These are phyloP conservation scores for Acridotheres tristis DNA, from an alignment of 2,797 vertebrate genomes.

Conservation along the genomic window DNA sequence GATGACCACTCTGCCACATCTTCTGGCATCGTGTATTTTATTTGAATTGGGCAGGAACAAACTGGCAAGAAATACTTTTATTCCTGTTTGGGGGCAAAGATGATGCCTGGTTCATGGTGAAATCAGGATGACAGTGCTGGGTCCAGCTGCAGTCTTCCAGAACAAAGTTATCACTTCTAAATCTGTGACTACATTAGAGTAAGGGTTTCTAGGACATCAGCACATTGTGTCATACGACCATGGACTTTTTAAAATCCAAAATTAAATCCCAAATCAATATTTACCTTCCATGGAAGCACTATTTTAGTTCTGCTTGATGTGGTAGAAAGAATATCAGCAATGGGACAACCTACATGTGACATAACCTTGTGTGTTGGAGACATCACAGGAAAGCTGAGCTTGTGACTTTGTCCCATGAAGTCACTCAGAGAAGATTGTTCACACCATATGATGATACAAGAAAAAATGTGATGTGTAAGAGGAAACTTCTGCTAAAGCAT, in stretches of 20 bases:
- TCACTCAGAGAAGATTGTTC: neutral
- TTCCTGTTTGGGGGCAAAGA: neutral
- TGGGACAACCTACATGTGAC: neutral
- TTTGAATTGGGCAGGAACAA: neutral
- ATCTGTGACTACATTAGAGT: neutral
- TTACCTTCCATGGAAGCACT: neutral
- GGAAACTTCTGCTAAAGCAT: neutral
- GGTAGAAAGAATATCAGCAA: neutral
- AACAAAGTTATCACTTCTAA: neutral
- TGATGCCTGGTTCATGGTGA: neutral
- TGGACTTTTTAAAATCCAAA: neutral
- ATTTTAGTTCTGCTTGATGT: neutral
- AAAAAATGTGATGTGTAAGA: neutral
- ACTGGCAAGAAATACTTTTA: neutral
- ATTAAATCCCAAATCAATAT: neutral
- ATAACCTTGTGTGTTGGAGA: neutral
- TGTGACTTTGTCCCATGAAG: neutral
- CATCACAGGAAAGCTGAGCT: neutral
- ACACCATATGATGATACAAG: neutral
- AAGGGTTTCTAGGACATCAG: neutral
- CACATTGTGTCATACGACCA: neutral
- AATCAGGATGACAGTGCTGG: neutral
- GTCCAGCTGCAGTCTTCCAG: neutral
- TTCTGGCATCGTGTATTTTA: neutral
- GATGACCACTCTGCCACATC: neutral